Conservation (phyloP, 2,888 invertebrate genomes). For the Agrilus biguttatus region DNA sequence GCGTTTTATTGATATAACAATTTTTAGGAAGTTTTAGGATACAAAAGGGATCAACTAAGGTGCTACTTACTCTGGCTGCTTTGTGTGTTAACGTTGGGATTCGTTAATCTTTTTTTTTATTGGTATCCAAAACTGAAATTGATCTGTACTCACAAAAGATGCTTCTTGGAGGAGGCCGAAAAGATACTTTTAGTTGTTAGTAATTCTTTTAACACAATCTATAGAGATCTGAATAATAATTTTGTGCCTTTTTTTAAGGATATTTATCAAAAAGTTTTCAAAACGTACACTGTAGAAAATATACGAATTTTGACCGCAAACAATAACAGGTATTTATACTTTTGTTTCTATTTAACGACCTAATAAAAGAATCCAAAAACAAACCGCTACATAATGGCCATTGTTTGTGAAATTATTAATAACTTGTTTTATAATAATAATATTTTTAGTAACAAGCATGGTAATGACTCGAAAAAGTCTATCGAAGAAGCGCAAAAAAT, state of each 20-base stretch:
- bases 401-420: too few species aligned
- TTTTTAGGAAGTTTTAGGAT: conserved; percentile 53
- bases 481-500: conserved; percentile 11
- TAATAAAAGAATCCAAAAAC: too few species aligned
- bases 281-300: conserved; percentile 48
- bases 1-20: too few species aligned
- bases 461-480: too few species aligned
- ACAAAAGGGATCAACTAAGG: conserved; percentile 40
- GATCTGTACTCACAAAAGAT: conserved; percentile 52
- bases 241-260: conserved; percentile 38
- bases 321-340: too few species aligned
- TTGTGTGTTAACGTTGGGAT: conserved; percentile 54
- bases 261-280: conserved; percentile 59
- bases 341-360: too few species aligned
- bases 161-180: conserved; percentile 58
- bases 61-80: conserved; percentile 41
- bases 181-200: conserved; percentile 60
- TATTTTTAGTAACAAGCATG: too few species aligned
- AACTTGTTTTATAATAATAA: too few species aligned
- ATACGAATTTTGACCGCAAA: too few species aligned
- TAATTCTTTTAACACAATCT: conserved; percentile 2
- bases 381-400: too few species aligned
- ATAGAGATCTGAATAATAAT: not conserved
- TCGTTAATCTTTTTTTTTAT: conserved; percentile 71
- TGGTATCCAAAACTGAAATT: conserved; percentile 76